A percentile compares a stretch with the other conserved stretches of the same genome.
phyloP scores from a whole-genome alignment of 1,140 invertebrate genomes.

The Tachypleus tridentatus region DNA sequence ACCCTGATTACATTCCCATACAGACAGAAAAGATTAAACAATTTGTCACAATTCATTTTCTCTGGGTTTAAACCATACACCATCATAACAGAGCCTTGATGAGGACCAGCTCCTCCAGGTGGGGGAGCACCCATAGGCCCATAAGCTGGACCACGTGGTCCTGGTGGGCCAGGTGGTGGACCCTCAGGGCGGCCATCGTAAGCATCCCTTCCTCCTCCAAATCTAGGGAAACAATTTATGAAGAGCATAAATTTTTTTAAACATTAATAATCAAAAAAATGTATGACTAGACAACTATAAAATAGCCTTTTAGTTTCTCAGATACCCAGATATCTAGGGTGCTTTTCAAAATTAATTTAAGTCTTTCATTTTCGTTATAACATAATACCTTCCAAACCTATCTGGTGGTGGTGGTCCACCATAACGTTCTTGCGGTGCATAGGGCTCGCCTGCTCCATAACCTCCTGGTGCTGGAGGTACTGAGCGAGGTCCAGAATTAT shows the following conservation, averaged over 20 bases:
- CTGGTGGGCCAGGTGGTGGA: slow-evolving; percentile 20
- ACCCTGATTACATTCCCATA: slow-evolving; percentile 97
- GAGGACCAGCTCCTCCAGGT: slow-evolving; percentile 19
- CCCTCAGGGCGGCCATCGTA: slow-evolving; percentile 16
- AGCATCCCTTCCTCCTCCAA: slow-evolving; percentile 10
- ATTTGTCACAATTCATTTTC: slow-evolving; percentile 85
- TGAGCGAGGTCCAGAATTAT: background rate
- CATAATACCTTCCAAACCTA: slow-evolving; percentile 16
- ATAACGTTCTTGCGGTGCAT: slow-evolving; percentile 7
- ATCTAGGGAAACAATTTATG: too few species aligned
- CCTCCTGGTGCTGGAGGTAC: slow-evolving; percentile 5
- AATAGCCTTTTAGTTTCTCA: too few species aligned
- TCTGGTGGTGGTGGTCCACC: slow-evolving; percentile 1
- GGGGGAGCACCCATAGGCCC: slow-evolving; percentile 26
- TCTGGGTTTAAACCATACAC: slow-evolving; percentile 89
- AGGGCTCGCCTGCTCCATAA: slow-evolving; percentile 16
- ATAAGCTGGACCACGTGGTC: slow-evolving; percentile 17
- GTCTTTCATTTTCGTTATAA: too few species aligned
- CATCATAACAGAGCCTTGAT: slow-evolving; percentile 80
- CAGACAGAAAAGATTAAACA: slow-evolving; percentile 98
- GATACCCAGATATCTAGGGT: too few species aligned
- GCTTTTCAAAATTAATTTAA: too few species aligned
- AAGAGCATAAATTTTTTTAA: too few species aligned
- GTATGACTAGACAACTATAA: too few species aligned
- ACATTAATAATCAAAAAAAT: too few species aligned